Percentiles rank a stretch among this genome's conserved stretches.
Evolutionary conservation across 1,140 invertebrate genomes (phyloP).

Genomic region (Papilio aristodemus): DNA sequence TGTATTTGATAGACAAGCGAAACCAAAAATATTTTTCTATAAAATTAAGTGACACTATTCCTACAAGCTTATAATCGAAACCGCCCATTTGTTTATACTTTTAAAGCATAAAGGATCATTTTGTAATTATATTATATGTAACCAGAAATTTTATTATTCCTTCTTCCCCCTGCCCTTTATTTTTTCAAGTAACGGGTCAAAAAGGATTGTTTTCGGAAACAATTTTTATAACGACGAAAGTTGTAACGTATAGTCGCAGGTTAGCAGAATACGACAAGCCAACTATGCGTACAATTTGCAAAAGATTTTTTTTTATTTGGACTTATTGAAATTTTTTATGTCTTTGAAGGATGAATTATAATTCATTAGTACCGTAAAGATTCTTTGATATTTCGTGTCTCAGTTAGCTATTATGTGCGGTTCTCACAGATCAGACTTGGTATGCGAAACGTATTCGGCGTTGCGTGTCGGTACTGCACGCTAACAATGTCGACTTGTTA

Average conservation of each 20-base stretch:
- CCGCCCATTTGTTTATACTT: neutral
- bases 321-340: too few species aligned
- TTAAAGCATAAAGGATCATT: neutral
- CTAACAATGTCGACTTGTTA: conserved; percentile 1
- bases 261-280: too few species aligned
- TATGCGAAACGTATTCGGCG: conserved; percentile 11
- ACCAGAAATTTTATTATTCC: too few species aligned
- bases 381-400: conserved; percentile 1
- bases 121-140: too few species aligned
- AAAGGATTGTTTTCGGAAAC: too few species aligned
- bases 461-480: conserved; percentile 24
- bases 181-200: too few species aligned
- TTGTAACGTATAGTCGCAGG: too few species aligned
- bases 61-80: neutral
- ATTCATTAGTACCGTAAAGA: neutral
- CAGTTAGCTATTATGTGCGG: neutral
- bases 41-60: neutral
- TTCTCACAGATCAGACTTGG: neutral
- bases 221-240: too few species aligned
- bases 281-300: too few species aligned
- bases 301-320: too few species aligned
- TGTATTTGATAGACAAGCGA: neutral
- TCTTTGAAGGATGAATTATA: neutral
- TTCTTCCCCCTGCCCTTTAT: too few species aligned
- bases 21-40: neutral